Evolutionary conservation across 92 coral and sea anemone species (phyloP).

Genomic region (Anthopleura xanthogrammica): DNA sequence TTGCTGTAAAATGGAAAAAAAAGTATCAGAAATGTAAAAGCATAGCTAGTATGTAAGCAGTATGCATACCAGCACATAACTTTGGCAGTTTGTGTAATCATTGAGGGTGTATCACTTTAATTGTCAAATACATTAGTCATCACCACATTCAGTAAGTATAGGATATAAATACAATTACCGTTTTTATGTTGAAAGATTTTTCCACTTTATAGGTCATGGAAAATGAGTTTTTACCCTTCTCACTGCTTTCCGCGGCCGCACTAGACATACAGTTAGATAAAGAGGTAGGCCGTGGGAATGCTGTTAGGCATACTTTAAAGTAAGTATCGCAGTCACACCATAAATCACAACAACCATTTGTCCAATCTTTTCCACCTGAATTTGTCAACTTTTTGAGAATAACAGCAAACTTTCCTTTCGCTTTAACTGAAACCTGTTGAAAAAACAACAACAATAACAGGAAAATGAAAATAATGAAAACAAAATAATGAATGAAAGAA

Average conservation of each 20-base stretch:
- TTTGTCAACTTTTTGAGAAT: slow-evolving; percentile 36
- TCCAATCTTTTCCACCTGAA: background rate
- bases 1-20: background rate
- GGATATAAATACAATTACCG: too few relatives aligned
- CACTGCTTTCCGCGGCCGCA: background rate
- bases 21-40: too few relatives aligned
- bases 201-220: slow-evolving; percentile 18
- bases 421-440: background rate
- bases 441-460: too few relatives aligned
- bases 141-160: too few relatives aligned
- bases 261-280: slow-evolving; percentile 5
- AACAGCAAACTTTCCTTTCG: slow-evolving; percentile 14
- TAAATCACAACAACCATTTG: slow-evolving; percentile 35
- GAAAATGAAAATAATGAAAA: too few relatives aligned
- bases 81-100: too few relatives aligned
- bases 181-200: slow-evolving; percentile 6
- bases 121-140: too few relatives aligned
- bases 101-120: too few relatives aligned
- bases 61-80: too few relatives aligned
- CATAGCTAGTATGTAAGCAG: too few relatives aligned
- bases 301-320: slow-evolving; percentile 41
- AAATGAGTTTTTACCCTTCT: slow-evolving; percentile 18
- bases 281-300: background rate
- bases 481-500: too few relatives aligned
- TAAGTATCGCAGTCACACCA: slow-evolving; percentile 26